Conservation (phyloP, 2,113 vertebrate genomes). For the Narcine bancroftii region DNA sequence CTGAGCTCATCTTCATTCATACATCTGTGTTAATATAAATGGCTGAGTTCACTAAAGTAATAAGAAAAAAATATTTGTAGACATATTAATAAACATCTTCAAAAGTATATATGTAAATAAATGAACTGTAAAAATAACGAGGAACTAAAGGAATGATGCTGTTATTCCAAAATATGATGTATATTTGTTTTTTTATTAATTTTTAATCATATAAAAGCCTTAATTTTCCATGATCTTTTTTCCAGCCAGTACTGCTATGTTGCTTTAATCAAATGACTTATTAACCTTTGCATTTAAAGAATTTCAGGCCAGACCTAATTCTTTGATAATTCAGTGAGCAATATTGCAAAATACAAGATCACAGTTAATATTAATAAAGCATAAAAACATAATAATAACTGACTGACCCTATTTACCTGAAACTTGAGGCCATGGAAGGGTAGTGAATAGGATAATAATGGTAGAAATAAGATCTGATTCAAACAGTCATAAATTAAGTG, state of each 20-base stretch:
- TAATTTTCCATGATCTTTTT: background rate
- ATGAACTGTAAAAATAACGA: background rate
- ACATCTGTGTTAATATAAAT: background rate
- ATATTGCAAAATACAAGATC: conserved; percentile 12
- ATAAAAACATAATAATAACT: background rate
- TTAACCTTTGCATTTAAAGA: background rate
- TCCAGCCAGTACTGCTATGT: background rate
- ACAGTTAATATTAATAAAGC: conserved; percentile 17
- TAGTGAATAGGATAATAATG: background rate
- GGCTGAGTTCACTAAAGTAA: background rate
- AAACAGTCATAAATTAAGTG: conserved; percentile 13
- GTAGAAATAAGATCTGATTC: conserved; percentile 10
- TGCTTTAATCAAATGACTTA: conserved; percentile 1
- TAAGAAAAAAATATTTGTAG: background rate
- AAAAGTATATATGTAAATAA: background rate
- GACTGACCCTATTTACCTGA: background rate
- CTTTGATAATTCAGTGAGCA: background rate
- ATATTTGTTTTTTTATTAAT: conserved; percentile 13
- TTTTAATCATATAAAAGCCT: background rate
- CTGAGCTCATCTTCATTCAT: background rate
- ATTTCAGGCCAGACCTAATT: background rate
- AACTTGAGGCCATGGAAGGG: background rate
- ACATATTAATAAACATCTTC: background rate
- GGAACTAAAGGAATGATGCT: background rate
- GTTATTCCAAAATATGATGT: background rate